These are phyloP conservation scores for Marmota monax DNA, from an alignment of 2,113 vertebrate genomes.

Conservation along the genomic window DNA sequence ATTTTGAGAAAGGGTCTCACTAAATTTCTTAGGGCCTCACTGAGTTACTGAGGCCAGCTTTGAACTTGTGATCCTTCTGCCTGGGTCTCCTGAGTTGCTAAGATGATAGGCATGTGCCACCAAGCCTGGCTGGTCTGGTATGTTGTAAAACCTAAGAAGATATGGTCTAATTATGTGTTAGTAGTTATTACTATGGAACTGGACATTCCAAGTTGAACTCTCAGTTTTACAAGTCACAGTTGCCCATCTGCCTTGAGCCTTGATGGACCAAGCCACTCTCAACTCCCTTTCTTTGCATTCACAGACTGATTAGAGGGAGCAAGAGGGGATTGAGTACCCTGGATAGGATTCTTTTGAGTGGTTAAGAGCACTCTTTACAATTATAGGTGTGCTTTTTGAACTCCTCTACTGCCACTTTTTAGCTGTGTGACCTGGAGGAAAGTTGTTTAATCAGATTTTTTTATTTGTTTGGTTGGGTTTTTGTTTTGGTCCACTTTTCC, in stretches of 20 bases:
- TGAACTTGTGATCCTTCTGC: too few relatives aligned
- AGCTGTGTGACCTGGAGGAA: neutral
- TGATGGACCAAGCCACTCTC: neutral
- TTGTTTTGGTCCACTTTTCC: neutral
- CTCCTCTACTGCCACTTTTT: constrained; percentile 2
- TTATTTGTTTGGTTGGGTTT: neutral
- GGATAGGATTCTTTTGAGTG: neutral
- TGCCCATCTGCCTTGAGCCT: neutral
- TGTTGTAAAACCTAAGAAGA: constrained; percentile 23
- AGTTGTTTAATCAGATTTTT: neutral
- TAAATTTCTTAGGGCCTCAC: too few relatives aligned
- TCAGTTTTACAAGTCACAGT: neutral
- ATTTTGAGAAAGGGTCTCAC: too few relatives aligned
- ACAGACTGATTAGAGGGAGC: neutral
- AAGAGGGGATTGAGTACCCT: neutral
- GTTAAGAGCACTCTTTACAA: neutral
- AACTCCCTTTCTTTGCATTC: neutral
- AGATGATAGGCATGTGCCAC: too few relatives aligned
- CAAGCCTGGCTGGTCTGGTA: neutral
- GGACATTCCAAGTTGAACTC: neutral
- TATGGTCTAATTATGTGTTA: neutral
- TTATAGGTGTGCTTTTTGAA: neutral
- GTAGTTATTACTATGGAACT: constrained; percentile 28
- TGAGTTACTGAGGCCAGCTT: too few relatives aligned
- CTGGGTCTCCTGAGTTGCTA: too few relatives aligned